A percentile compares a stretch with the other conserved stretches of the same genome.
Conservation (phyloP, 35 echinoderm and acorn worm species). For the Patiria miniata region DNA sequence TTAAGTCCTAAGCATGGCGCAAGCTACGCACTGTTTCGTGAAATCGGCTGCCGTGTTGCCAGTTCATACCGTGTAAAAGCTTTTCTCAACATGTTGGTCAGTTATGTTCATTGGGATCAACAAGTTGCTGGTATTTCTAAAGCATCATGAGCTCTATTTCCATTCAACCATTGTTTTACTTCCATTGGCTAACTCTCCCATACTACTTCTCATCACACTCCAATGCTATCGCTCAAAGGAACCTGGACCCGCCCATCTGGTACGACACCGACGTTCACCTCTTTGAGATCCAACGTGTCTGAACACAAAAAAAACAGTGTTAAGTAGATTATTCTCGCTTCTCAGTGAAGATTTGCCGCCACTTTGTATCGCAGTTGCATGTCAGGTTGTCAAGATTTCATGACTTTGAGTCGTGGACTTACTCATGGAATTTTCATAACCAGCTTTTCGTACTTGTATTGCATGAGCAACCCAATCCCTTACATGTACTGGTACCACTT, state of each 20-base stretch:
- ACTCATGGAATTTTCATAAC: neutral
- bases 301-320: neutral
- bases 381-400: neutral
- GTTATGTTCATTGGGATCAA: too few species aligned
- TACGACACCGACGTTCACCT: constrained; percentile 95
- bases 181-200: neutral
- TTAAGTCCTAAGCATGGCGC: too few species aligned
- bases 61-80: too few species aligned
- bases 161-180: too few species aligned
- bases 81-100: too few species aligned
- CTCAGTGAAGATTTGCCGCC: neutral
- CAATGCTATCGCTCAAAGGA: constrained; percentile 45
- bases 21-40: too few species aligned
- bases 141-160: too few species aligned
- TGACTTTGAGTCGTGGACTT: neutral
- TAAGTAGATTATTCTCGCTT: neutral
- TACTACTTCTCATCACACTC: constrained; percentile 15
- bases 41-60: too few species aligned
- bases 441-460: neutral
- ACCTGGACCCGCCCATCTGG: constrained; percentile 99
- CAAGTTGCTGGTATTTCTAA: too few species aligned
- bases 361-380: neutral
- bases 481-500: too few species aligned
- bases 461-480: too few species aligned
- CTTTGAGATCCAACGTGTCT: constrained; percentile 97